A percentile compares a stretch with the other conserved stretches of the same genome.
These are phyloP conservation scores for Pogonomyrmex barbatus DNA, from an alignment of 1,140 invertebrate species.

Conservation along the genomic window DNA sequence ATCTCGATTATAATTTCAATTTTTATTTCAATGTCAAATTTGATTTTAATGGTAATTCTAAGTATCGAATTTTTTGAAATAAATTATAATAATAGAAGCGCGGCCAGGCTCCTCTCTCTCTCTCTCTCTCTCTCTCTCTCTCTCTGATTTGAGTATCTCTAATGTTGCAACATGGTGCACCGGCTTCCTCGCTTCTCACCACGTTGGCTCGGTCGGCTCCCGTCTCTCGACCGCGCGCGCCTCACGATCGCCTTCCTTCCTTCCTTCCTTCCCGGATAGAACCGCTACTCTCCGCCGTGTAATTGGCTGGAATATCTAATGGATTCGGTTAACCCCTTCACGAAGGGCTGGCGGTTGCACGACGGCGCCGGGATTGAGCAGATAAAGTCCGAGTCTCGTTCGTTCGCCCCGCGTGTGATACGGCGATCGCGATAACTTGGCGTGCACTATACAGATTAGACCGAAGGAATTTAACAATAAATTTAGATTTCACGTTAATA, in stretches of 20 bases:
- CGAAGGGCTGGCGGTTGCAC: constrained; percentile 28
- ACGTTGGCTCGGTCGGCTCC: constrained; percentile 13
- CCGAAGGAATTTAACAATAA: constrained; percentile 52
- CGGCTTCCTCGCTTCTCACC: constrained; percentile 18
- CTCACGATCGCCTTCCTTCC: constrained; percentile 28
- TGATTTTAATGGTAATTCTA: not conserved
- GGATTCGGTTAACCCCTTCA: constrained; percentile 66
- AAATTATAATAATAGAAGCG: not conserved
- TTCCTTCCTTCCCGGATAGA: constrained; percentile 53
- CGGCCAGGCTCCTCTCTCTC: too few species aligned
- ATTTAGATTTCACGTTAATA: constrained; percentile 43
- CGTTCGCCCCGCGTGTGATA: constrained; percentile 29
- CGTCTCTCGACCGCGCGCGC: constrained; percentile 24
- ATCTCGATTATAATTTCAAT: not conserved
- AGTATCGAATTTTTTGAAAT: not conserved
- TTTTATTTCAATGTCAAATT: not conserved
- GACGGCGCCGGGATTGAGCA: constrained; percentile 29
- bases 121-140: too few species aligned
- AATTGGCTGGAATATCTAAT: constrained; percentile 64
- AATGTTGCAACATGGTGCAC: constrained; percentile 30
- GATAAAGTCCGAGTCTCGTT: constrained; percentile 52
- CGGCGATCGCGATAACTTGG: constrained; percentile 31
- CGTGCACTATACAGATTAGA: constrained; percentile 38
- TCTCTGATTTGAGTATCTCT: constrained; percentile 11
- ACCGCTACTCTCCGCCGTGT: constrained; percentile 50